A percentile compares a stretch with the other conserved stretches of the same genome.
Conservation (phyloP, 1,140 invertebrate genomes). For the Orchesella cincta region DNA sequence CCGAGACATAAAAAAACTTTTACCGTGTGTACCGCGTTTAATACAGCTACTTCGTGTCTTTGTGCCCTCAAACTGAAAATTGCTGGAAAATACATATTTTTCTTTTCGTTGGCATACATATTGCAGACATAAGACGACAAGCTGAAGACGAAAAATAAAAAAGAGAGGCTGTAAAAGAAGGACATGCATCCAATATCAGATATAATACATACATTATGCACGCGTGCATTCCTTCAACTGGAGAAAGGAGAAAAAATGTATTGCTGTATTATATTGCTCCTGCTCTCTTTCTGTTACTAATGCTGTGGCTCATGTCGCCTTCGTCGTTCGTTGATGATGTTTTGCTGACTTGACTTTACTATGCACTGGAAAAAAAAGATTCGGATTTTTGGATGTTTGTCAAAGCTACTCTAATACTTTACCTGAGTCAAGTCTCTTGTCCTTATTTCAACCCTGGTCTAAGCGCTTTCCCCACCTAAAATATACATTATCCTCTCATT, state of each 20-base stretch:
- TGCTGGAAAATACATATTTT: not conserved
- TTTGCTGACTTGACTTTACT: not conserved
- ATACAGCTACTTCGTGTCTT: too few relatives aligned
- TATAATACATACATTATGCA: not conserved
- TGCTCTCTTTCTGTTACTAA: not conserved
- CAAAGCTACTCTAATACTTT: not conserved
- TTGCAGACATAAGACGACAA: too few relatives aligned
- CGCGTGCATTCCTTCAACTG: not conserved
- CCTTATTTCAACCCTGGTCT: too few relatives aligned
- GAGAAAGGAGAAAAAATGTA: not conserved
- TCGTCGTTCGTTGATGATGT: not conserved
- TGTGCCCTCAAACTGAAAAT: not conserved
- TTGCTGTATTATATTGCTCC: not conserved
- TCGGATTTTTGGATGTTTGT: not conserved
- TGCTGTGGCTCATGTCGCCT: not conserved
- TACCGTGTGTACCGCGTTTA: too few relatives aligned
- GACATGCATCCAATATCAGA: not conserved
- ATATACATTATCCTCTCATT: too few relatives aligned
- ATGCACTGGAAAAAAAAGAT: not conserved
- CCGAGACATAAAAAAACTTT: not conserved
- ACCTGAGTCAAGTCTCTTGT: not conserved
- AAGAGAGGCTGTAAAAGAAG: not conserved
- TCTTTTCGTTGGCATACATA: not conserved
- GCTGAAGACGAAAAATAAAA: too few relatives aligned
- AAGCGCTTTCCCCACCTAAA: too few relatives aligned